phyloP scores from a whole-genome alignment of 2,888 invertebrate genomes.

The Apodemia duryi region DNA sequence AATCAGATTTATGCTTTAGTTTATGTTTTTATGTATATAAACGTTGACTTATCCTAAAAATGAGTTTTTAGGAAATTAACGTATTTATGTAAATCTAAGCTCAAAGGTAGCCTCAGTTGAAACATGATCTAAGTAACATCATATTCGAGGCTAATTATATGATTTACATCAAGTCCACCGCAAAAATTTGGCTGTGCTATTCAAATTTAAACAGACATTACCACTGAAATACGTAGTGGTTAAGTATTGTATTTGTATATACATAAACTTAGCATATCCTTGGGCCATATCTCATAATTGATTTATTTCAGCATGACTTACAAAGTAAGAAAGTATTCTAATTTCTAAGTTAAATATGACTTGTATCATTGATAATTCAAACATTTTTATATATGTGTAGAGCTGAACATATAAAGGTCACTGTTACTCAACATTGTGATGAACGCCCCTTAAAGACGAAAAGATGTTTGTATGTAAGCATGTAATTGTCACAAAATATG shows the following conservation, averaged over 20 bases:
- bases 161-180: constrained; percentile 55
- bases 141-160: no score
- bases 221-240: constrained; percentile 50
- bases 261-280: constrained; percentile 42
- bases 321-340: not conserved
- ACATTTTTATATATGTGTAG: not conserved
- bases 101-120: no score
- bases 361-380: not conserved
- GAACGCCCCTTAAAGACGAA: not conserved
- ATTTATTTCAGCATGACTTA: not conserved
- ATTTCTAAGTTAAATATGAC: no score
- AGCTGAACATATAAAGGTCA: not conserved
- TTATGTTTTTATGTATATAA: no score
- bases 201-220: constrained; percentile 42
- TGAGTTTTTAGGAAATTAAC: no score
- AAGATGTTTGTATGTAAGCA: no score
- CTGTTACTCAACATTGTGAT: not conserved
- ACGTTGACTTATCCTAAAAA: no score
- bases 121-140: no score
- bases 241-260: constrained; percentile 23
- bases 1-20: no score
- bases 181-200: constrained; percentile 73
- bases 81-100: no score
- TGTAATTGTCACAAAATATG: no score
- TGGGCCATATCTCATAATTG: constrained; percentile 41